Percentiles rank a stretch among this genome's conserved stretches.
Evolutionary conservation across 2,888 invertebrate genomes (phyloP).

Genomic region (Agapostemon virescens): DNA sequence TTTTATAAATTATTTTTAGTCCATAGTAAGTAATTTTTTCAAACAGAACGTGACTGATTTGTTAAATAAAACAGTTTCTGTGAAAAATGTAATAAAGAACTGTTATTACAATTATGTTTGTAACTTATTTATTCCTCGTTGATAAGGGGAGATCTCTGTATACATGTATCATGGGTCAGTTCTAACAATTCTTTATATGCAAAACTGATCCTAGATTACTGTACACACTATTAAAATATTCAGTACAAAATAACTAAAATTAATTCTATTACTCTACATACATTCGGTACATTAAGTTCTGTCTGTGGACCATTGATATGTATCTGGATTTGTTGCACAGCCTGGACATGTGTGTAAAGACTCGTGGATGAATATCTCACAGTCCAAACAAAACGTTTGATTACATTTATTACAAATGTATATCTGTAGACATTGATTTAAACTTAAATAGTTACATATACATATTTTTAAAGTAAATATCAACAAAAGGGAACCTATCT

Average conservation of each 20-base stretch:
- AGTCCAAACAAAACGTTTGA: conserved; percentile 94
- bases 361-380: conserved; percentile 96
- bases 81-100: conserved; percentile 7
- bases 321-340: conserved; percentile 88
- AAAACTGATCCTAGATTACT: conserved; percentile 22
- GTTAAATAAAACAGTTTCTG: not conserved
- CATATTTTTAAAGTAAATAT: too few relatives aligned
- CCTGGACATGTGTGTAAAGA: conserved; percentile 98
- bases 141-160: not conserved
- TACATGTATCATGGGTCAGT: not conserved
- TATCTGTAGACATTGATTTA: conserved; percentile 82
- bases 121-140: conserved; percentile 4
- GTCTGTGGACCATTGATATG: conserved; percentile 71
- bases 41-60: not conserved
- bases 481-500: too few relatives aligned
- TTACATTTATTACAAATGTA: conserved; percentile 91
- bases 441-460: conserved; percentile 33
- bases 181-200: conserved; percentile 6
- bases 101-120: not conserved
- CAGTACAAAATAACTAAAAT: conserved; percentile 21
- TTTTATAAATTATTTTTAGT: not conserved
- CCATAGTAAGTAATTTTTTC: not conserved
- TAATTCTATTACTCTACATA: conserved; percentile 42
- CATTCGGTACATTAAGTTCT: conserved; percentile 44
- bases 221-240: conserved; percentile 23